These are phyloP conservation scores for Lycaon pictus DNA, from an alignment of 2,113 vertebrate species.

Conservation along the genomic window DNA sequence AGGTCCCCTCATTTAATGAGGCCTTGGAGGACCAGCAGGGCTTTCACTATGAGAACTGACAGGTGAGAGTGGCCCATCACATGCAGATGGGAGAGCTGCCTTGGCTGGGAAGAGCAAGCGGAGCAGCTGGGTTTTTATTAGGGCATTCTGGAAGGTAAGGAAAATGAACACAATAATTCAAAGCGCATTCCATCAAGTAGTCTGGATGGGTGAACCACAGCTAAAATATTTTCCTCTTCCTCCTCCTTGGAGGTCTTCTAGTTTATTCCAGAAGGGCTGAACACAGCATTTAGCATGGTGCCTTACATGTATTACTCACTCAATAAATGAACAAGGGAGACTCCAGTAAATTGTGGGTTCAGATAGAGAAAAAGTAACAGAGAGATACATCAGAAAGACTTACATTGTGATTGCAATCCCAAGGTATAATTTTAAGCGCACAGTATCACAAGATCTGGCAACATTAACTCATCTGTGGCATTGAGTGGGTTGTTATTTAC, in stretches of 20 bases:
- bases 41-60: background rate
- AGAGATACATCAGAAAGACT: background rate
- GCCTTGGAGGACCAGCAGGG: background rate
- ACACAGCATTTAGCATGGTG: background rate
- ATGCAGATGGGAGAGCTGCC: background rate
- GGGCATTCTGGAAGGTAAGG: background rate
- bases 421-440: background rate
- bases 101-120: background rate
- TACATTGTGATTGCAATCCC: background rate
- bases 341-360: background rate
- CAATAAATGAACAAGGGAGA: conserved; percentile 21
- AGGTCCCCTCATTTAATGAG: background rate
- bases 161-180: conserved; percentile 13
- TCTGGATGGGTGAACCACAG: background rate
- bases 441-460: background rate
- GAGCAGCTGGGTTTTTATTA: background rate
- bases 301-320: background rate
- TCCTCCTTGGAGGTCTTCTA: background rate
- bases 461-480: background rate
- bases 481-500: conserved; percentile 42
- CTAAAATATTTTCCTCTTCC: background rate
- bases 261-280: background rate
- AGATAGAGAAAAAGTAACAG: background rate
- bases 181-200: background rate
- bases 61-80: background rate